phyloP scores from a whole-genome alignment of 2,797 vertebrate species.

The Aplochiton taeniatus region DNA sequence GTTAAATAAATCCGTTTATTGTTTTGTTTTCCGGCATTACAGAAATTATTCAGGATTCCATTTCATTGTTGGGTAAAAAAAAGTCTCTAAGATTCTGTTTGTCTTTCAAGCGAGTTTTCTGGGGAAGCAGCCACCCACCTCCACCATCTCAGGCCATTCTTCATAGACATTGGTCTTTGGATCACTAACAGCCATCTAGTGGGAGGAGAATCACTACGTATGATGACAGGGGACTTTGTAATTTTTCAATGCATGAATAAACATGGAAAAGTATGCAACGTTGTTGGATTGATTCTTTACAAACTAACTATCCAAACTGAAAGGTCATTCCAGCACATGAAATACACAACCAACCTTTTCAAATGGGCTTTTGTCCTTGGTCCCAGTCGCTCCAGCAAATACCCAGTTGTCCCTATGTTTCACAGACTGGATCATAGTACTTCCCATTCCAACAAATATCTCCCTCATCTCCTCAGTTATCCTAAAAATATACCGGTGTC shows the following conservation, averaged over 20 bases:
- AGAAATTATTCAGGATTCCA: no score
- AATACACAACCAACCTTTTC: conserved; percentile 78
- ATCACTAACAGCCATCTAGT: conserved; percentile 75
- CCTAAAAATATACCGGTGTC: conserved; percentile 60
- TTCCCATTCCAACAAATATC: conserved; percentile 77
- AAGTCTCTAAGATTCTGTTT: conserved; percentile 15
- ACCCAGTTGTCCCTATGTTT: conserved; percentile 86
- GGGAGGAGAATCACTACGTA: conserved; percentile 19
- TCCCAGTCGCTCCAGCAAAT: conserved; percentile 79
- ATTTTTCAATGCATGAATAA: not conserved
- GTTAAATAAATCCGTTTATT: no score
- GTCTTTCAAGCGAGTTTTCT: conserved; percentile 40
- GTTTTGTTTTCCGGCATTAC: no score
- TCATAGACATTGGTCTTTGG: conserved; percentile 76
- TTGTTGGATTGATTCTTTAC: no score
- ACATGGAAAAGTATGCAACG: no score
- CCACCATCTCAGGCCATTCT: conserved; percentile 81
- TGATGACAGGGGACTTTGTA: conserved; percentile 19
- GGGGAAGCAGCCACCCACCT: conserved; percentile 84
- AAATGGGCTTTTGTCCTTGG: conserved; percentile 73
- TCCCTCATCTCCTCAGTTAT: conserved; percentile 76
- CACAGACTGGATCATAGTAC: conserved; percentile 69
- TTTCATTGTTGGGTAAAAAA: not conserved
- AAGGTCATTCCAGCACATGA: no score
- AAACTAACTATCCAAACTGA: no score